phyloP scores from a whole-genome alignment of 2,113 vertebrate genomes.

The Anseranas semipalmata region DNA sequence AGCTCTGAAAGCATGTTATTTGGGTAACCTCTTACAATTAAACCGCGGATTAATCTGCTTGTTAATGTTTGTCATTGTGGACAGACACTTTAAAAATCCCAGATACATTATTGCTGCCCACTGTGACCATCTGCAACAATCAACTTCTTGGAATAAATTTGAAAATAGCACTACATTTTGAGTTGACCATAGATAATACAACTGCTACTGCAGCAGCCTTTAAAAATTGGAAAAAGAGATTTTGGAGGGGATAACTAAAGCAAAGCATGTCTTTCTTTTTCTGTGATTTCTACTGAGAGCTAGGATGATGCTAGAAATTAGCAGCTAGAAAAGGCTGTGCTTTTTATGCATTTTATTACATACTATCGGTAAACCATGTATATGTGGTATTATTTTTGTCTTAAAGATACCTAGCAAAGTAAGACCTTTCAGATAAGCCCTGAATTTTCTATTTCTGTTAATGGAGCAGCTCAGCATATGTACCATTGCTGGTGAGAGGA shows the following conservation, averaged over 20 bases:
- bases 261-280: background rate
- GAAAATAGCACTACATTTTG: background rate
- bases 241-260: background rate
- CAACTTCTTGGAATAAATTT: background rate
- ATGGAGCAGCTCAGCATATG: rapidly evolving
- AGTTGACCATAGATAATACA: background rate
- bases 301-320: background rate
- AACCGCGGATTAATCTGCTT: background rate
- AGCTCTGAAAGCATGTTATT: background rate
- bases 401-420: background rate
- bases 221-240: background rate
- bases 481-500: background rate
- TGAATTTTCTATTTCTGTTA: background rate
- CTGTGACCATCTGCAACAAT: background rate
- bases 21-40: conserved; percentile 37
- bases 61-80: conserved; percentile 31
- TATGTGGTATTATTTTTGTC: background rate
- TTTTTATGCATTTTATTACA: background rate
- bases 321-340: background rate
- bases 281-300: background rate
- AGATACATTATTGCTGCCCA: background rate
- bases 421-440: background rate
- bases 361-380: background rate
- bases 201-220: background rate
- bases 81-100: conserved; percentile 10